Percentiles rank a stretch among this genome's conserved stretches.
These are phyloP conservation scores for Drosophila quinaria DNA, from an alignment of 2,888 invertebrate genomes.

Conservation along the genomic window DNA sequence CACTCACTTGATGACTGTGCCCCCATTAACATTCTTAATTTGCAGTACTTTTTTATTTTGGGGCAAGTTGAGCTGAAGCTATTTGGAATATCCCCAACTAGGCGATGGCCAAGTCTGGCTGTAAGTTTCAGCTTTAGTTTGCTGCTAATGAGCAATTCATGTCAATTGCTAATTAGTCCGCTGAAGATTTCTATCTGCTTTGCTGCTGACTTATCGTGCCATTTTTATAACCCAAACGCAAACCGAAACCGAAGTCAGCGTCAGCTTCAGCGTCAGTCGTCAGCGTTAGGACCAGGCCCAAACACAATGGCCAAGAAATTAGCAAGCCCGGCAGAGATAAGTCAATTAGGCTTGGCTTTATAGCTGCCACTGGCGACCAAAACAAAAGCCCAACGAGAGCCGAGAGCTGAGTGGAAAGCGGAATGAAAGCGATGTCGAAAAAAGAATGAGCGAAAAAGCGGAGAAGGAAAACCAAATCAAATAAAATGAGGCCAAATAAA, in stretches of 20 bases:
- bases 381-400: slow-evolving; percentile 56
- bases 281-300: slow-evolving; percentile 20
- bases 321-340: slow-evolving; percentile 80
- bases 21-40: slow-evolving; percentile 48
- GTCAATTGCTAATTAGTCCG: slow-evolving; percentile 83
- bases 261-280: not conserved
- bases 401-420: slow-evolving; percentile 1
- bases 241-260: slow-evolving; percentile 6
- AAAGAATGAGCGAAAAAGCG: slow-evolving; percentile 34
- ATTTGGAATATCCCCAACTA: slow-evolving; percentile 24
- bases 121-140: slow-evolving; percentile 68
- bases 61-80: slow-evolving; percentile 13
- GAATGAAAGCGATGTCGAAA: slow-evolving; percentile 12
- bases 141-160: slow-evolving; percentile 83
- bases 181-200: slow-evolving; percentile 72
- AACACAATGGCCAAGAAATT: slow-evolving; percentile 78
- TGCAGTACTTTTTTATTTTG: slow-evolving; percentile 30
- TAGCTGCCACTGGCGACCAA: slow-evolving; percentile 73
- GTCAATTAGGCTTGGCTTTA: slow-evolving; percentile 83
- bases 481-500: slow-evolving; percentile 82
- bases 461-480: slow-evolving; percentile 72
- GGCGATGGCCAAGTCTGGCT: slow-evolving; percentile 41
- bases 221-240: slow-evolving; percentile 74
- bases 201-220: slow-evolving; percentile 69
- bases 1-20: slow-evolving; percentile 22